Base-by-base conservation (phyloP, 1,140 invertebrate genomes). In the Riptortus pedestris region DNA sequence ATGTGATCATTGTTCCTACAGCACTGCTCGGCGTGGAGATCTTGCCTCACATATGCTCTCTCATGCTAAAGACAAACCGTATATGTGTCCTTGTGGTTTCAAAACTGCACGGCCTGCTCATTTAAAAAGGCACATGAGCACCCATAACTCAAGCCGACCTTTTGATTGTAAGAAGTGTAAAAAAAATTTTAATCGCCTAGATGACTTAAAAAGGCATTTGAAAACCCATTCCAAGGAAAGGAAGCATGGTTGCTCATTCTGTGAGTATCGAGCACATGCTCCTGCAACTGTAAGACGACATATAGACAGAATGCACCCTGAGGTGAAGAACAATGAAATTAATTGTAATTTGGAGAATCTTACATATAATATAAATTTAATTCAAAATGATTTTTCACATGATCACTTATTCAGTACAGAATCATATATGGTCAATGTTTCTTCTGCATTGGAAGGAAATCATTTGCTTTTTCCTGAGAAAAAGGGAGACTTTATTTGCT, bases 1-100 rank as follows among this genome's bases (percentile, higher is more conserved):
- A 2, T 60, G 59, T 45, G 31, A 60, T 20, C 59, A 43, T 26
- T 60, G 59, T 22, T 20, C 22, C 2, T 60, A 55, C 14, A 55
- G 26, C 2, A 55, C 51, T 7, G 51, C 24, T 7, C 18, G 51
- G 2, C 18, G 24, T 1, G 51, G 51, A 9, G 51, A 55, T 26
- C 24, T 55, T 1, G 26, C 51, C 2, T 55, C 51, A 24, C 51
- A 55, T 55, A 55, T 55, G 51, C 16, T 24, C 22, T 55, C 51
- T 24, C 51, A 55, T 26, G 22, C 51, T 7, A 26, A 55, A 14
- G 51, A 55, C 16, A 55, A 55, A 26, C 51, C 51, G 4, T 55
- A 55, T 26, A 14, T 14, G 2, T 55, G 51, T 26, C 51, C 51
- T 24, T 55, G 51, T 55, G 51, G 51, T 4, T 55, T 55, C 14